Evolutionary conservation across 1,140 invertebrate species (phyloP), one percentile per base, ranked within the genome.

Genomic region (Bombus picipes): DNA sequence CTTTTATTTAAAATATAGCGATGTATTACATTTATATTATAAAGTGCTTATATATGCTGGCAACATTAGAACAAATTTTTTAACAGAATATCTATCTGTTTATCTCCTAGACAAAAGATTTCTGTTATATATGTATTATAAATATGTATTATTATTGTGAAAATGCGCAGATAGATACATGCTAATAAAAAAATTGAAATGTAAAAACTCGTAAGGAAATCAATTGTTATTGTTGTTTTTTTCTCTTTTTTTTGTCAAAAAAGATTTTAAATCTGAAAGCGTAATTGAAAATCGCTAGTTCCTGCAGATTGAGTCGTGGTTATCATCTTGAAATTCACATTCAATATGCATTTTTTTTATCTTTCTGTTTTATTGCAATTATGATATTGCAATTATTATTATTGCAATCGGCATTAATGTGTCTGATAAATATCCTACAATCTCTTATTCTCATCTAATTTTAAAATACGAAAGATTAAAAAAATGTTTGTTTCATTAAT

Each of bases 131-230:
- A 85, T 85, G 68, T 85, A 85, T 85, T 72, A 85, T 85, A 85
- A 85, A 71, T 73, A 80, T 85, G 83, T 85, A 85, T 85, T 85
- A 85, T 85, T 80, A 85, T 85, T 85, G 83, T 85, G 83, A 85
- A 85, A 85, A 85, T 85, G 57, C 57, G 76, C 76, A 80, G 57
- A 85, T 85, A 80, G 76, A 62, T 32, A 80, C 68, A 73, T 85
- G 39, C 83, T 80, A 85, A 85, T 85, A 85, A 85, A 85, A 80
- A 80, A 83, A 83, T 22, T 83, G 22, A 83, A 83, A 59, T 78
- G 43, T 78, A 70, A 78, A 78, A 76, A 32, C 41, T 65, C 28
- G 65, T 39, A 57, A 70, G 9, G 47, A 77, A 78, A 43, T 83
- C 15, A 37, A 66, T 68, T 71, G 47, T 77, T 83, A 66, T 68